phyloP scores from a whole-genome alignment of 2,888 invertebrate species.

The Serrognathus titanus region DNA sequence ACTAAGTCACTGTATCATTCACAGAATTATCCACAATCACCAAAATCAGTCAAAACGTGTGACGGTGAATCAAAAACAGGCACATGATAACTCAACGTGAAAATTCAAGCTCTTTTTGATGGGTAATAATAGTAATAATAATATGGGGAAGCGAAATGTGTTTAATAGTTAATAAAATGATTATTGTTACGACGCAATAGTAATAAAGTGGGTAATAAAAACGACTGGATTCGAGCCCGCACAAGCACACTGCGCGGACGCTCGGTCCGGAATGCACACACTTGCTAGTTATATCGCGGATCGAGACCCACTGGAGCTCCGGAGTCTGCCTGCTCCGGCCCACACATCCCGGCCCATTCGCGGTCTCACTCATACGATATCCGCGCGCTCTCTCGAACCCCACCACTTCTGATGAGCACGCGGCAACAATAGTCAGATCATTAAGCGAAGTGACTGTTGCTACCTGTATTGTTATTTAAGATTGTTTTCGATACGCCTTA shows the following conservation, averaged over 20 bases:
- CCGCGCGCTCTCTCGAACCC: constrained; percentile 40
- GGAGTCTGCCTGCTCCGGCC: constrained; percentile 54
- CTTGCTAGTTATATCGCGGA: constrained; percentile 63
- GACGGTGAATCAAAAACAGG: constrained; percentile 11
- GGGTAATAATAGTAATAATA: constrained; percentile 12
- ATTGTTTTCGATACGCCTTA: constrained; percentile 17
- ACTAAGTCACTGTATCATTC: constrained; percentile 4
- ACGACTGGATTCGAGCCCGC: constrained; percentile 34
- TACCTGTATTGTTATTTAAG: constrained; percentile 43
- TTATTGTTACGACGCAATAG: constrained; percentile 48
- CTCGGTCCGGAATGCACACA: constrained; percentile 55
- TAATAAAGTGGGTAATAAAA: constrained; percentile 44
- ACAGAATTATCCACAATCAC: constrained; percentile 7
- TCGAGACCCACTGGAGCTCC: constrained; percentile 54
- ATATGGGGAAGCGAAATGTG: constrained; percentile 23
- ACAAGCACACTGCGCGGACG: constrained; percentile 45
- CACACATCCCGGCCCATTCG: constrained; percentile 47
- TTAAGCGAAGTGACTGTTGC: constrained; percentile 46
- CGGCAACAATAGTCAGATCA: constrained; percentile 45
- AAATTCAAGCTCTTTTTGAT: constrained; percentile 8
- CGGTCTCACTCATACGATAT: constrained; percentile 41
- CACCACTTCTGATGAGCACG: constrained; percentile 30
- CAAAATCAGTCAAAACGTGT: constrained; percentile 5
- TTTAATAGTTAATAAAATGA: constrained; percentile 41
- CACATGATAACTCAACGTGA: constrained; percentile 10